Percentiles rank a stretch among this genome's conserved stretches.
Evolutionary conservation across 35 echinoderm and acorn worm species (phyloP).

Genomic region (Apostichopus californicus): DNA sequence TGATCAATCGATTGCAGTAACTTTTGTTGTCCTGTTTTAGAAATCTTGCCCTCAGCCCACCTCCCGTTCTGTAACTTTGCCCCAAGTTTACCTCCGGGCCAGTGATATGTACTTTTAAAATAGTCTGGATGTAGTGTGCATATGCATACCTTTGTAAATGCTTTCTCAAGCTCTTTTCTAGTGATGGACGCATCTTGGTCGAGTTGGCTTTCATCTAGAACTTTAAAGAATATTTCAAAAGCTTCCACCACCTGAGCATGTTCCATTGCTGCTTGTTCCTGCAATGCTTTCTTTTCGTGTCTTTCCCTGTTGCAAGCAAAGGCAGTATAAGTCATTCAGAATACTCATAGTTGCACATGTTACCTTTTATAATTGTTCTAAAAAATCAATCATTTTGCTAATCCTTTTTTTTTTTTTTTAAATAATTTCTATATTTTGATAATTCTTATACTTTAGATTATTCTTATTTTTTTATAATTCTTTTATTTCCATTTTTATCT

Average conservation of each 20-base stretch:
- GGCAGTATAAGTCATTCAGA: background rate
- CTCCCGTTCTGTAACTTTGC: no score
- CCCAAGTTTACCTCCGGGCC: no score
- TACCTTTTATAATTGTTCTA: background rate
- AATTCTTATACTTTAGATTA: no score
- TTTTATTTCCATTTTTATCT: no score
- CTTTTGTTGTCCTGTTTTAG: no score
- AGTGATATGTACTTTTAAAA: background rate
- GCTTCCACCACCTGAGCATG: conserved; percentile 66
- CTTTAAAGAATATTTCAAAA: conserved; percentile 69
- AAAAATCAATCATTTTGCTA: no score
- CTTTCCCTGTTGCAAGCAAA: conserved; percentile 46
- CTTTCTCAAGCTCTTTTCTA: conserved; percentile 76
- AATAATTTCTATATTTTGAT: no score
- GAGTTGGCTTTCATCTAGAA: conserved; percentile 66
- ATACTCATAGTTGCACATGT: background rate
- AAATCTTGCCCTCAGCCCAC: no score
- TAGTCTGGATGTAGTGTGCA: background rate
- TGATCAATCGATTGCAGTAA: no score
- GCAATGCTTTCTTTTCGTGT: conserved; percentile 30
- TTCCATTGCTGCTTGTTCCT: conserved; percentile 36
- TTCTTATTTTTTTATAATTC: no score
- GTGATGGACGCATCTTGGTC: conserved; percentile 54
- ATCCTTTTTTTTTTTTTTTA: no score
- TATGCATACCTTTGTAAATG: conserved; percentile 64